Percentiles rank a stretch among this genome's conserved stretches.
These are phyloP conservation scores for Microctonus aethiopoides DNA, from an alignment of 2,888 invertebrate genomes.

Conservation along the genomic window DNA sequence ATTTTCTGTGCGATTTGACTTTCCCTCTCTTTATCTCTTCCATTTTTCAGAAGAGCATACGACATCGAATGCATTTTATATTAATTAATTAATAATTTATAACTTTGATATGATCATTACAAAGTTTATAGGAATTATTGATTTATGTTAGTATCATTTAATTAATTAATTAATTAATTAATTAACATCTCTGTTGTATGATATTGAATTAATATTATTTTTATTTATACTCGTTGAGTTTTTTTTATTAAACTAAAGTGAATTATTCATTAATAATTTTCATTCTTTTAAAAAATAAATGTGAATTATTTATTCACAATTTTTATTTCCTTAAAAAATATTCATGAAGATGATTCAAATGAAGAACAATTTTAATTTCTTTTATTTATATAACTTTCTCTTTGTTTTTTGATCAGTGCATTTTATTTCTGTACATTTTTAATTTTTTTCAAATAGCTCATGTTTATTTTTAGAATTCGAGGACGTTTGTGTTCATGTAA, in stretches of 20 bases:
- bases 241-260: too few relatives aligned
- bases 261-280: too few relatives aligned
- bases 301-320: background rate
- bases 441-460: background rate
- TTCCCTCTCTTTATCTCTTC: background rate
- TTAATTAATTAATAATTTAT: too few relatives aligned
- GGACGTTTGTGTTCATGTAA: background rate
- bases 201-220: too few relatives aligned
- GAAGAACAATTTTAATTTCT: background rate
- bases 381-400: background rate
- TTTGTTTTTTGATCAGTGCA: background rate
- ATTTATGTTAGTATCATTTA: too few relatives aligned
- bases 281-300: too few relatives aligned
- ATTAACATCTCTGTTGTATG: too few relatives aligned
- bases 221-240: too few relatives aligned
- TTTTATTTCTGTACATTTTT: background rate
- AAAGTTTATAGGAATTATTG: too few relatives aligned
- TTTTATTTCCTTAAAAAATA: too few relatives aligned
- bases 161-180: background rate
- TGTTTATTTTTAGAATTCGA: background rate
- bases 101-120: too few relatives aligned
- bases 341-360: background rate
- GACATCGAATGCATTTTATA: background rate
- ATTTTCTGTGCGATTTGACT: slow-evolving; percentile 24
- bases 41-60: background rate